Base-by-base conservation (phyloP, 1,140 invertebrate species). In the Lasioglossum baleicum region DNA sequence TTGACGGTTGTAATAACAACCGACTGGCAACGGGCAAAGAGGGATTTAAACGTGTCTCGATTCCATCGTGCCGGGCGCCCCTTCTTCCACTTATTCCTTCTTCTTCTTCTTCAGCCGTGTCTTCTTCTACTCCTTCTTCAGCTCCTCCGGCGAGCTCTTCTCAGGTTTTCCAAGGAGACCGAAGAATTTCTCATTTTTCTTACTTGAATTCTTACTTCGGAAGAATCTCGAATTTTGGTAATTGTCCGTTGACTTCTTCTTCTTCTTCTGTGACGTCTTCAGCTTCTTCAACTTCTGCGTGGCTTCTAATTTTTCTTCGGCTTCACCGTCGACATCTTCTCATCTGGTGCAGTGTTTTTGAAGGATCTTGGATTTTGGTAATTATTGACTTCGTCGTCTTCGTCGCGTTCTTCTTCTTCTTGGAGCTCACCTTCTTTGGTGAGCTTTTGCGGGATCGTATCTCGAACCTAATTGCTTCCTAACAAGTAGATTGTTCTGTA, bases 1-100 rank as follows among this genome's bases (percentile, higher is more conserved):
- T 80, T 69, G 65, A 56, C 77, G 80, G 79, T 86, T 88, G 86
- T 88, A 87, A 87, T 88, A 88, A 88, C 86, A 86, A 82, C 79
- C 83, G 78, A 70, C 68, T 53, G 72, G 73, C 79, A 60, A 56
- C 58, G 22, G 70, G 26, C 78, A 68, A 42, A 68, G 53, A 80
- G 71, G 71, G 71, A 80, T 75, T 80, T 80, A 80, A 80, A 80
- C 78, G 72, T 35, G 77, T 63, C 65, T 75, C 58, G 65, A 66
- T 75, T 48, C 53, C 35, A 26, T 61, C 70, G 20, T 67, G 35
- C 40, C 22, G 44, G 56, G 15, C 51, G 51, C 31, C 61, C 10
- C 42, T 22, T 67, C 64, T 63, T 75, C 67, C 20, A 51, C 58
- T 31, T 71, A 44, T 78, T 78, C 68, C 6, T 69, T 40, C 15